Evolutionary conservation across 2,797 vertebrate species (phyloP).

Genomic region (Gambelia wislizenii): DNA sequence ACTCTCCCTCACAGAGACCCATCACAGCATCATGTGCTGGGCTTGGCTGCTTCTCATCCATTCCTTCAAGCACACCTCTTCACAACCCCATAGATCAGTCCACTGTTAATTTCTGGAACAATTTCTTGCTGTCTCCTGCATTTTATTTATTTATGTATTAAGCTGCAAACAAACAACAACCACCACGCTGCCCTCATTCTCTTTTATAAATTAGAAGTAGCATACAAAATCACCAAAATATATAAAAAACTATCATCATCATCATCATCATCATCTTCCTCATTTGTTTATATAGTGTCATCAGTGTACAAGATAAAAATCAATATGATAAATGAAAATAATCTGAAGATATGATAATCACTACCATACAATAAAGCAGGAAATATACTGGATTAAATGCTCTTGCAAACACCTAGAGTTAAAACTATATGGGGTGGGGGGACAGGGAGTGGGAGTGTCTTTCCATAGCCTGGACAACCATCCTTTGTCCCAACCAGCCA

Average conservation of each 20-base stretch:
- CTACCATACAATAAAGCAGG: not conserved
- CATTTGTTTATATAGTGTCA: too few relatives aligned
- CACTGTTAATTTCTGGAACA: not conserved
- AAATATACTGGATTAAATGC: not conserved
- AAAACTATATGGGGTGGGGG: not conserved
- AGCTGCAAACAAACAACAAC: not conserved
- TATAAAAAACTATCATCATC: not conserved
- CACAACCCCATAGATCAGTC: not conserved
- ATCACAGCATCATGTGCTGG: too few relatives aligned
- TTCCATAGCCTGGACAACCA: not conserved
- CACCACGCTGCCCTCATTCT: not conserved
- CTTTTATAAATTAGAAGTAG: not conserved
- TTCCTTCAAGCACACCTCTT: too few relatives aligned
- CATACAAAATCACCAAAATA: not conserved
- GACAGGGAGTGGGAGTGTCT: not conserved
- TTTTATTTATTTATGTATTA: not conserved
- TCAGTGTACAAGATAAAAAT: not conserved
- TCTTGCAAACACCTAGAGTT: not conserved
- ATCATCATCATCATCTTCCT: too few relatives aligned
- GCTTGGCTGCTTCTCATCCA: too few relatives aligned
- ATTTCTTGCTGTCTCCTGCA: not conserved
- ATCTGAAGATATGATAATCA: not conserved
- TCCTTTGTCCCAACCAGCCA: not conserved
- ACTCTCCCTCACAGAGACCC: too few relatives aligned
- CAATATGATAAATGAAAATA: not conserved